Conservation (phyloP, 37 sponge, comb jelly and placozoan genomes). For the Ephydatia muelleri region DNA sequence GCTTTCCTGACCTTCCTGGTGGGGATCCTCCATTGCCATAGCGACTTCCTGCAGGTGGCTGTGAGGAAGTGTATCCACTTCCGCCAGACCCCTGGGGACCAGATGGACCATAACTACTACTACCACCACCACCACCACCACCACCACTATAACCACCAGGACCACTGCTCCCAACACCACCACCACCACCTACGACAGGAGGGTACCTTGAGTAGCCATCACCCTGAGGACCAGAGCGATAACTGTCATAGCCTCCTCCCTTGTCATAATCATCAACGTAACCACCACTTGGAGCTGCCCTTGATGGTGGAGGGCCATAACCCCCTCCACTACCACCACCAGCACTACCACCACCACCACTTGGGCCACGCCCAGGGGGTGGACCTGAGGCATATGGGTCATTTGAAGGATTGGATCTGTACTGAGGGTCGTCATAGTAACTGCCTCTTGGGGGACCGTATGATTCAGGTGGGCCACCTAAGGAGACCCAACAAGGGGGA, state of each 20-base stretch:
- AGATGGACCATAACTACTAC: constrained; percentile 8
- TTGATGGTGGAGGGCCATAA: background rate
- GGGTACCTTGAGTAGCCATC: constrained; percentile 18
- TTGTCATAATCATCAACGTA: constrained; percentile 6
- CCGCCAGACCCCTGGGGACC: background rate
- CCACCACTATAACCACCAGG: background rate
- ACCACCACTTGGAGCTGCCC: background rate
- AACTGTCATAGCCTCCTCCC: background rate
- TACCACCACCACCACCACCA: background rate
- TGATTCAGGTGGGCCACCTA: constrained; percentile 20
- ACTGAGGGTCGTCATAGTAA: constrained; percentile 26
- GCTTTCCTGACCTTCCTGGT: background rate
- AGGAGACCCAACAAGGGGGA: background rate
- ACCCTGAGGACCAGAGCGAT: background rate
- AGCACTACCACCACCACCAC: constrained; percentile 2
- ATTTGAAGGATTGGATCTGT: background rate
- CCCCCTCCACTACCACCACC: background rate
- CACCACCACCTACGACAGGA: background rate
- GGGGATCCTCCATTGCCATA: background rate
- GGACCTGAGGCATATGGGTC: constrained; percentile 7
- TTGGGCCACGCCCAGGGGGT: constrained; percentile 12
- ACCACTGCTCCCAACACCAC: background rate
- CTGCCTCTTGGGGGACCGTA: constrained; percentile 10
- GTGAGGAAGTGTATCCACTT: background rate
- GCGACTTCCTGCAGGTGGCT: background rate